Evolutionary conservation across 2,888 invertebrate species (phyloP), one percentile per base, ranked within the genome.

Genomic region (Auanema freiburgensis): DNA sequence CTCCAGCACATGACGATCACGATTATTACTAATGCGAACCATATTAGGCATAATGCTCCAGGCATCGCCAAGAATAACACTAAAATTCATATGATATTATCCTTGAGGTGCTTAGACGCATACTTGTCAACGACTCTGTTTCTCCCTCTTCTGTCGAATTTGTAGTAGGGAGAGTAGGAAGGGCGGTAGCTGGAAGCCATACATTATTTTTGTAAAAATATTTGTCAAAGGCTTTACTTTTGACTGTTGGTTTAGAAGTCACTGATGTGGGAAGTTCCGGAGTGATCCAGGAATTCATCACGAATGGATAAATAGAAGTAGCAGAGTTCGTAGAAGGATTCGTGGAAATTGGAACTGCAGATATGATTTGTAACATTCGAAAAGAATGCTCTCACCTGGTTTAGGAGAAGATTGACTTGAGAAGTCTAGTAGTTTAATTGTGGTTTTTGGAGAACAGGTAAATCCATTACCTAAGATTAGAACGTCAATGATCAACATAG

Each of bases 21-120:
- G 8, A 75, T 63, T 21, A 72, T 59, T n/a, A 72, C 66, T 3
- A 79, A 61, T 1, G 78, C 46, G 1, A 71, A 52, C 79, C 79
- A 79, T 25, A 74, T 66, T n/a, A 67, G 53, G 40, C 67, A 52
- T 3, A 76, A 57, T 11, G 65, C 71, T 5, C 57, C 52, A 0
- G 69, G 70, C 10, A 70, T 46, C 6, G 71, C 52, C 12, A 76
- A 43, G 54, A 69, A 72, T 11, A 76, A 62, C 44, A 67, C 79
- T 79, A 67, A 64, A 78, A 74, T 50, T 50, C 14, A 8, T 14
- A n/a, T 8, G n/a, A 25, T 23, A 10, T 6, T 1, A 5, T 4
- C 42, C 6, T 14, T 6, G 41, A 41, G 11, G 8, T n/a, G n/a
- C 23, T 24, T 1, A 46, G 1, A 8, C 18, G 1, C 46, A 1